Evolutionary conservation across 2,797 vertebrate species (phyloP).

Genomic region (Falco novaeseelandiae): DNA sequence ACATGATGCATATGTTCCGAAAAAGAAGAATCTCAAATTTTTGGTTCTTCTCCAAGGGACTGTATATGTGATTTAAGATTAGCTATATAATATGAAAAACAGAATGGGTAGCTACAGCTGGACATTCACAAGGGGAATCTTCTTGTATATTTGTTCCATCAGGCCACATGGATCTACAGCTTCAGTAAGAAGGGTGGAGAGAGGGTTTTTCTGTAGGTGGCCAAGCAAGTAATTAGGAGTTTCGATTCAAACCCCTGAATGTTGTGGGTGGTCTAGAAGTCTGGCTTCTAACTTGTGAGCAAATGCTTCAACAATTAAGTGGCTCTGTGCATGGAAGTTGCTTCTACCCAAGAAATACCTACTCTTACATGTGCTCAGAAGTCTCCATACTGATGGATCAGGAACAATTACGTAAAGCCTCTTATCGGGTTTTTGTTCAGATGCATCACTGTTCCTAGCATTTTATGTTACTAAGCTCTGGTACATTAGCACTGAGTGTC

Average conservation of each 20-base stretch:
- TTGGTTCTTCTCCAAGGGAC: background rate
- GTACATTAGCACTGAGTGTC: fast-evolving
- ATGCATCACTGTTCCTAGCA: background rate
- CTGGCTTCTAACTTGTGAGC: background rate
- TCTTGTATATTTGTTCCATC: background rate
- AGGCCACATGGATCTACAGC: background rate
- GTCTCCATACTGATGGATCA: background rate
- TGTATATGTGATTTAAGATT: background rate
- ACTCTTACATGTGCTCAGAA: fast-evolving
- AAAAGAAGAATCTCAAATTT: background rate
- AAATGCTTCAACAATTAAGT: background rate
- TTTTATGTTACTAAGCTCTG: background rate
- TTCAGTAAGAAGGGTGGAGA: background rate
- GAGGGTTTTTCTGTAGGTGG: background rate
- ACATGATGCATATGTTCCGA: background rate
- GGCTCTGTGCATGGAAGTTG: background rate
- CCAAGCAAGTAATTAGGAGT: background rate
- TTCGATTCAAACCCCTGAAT: background rate
- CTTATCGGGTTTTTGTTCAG: background rate
- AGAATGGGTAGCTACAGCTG: background rate
- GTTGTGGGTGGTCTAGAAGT: background rate
- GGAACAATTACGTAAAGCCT: background rate
- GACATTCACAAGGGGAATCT: background rate
- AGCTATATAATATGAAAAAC: background rate
- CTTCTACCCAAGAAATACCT: background rate